These are phyloP conservation scores for Simalia tracyae DNA, from an alignment of 2,797 vertebrate genomes.

Conservation along the genomic window DNA sequence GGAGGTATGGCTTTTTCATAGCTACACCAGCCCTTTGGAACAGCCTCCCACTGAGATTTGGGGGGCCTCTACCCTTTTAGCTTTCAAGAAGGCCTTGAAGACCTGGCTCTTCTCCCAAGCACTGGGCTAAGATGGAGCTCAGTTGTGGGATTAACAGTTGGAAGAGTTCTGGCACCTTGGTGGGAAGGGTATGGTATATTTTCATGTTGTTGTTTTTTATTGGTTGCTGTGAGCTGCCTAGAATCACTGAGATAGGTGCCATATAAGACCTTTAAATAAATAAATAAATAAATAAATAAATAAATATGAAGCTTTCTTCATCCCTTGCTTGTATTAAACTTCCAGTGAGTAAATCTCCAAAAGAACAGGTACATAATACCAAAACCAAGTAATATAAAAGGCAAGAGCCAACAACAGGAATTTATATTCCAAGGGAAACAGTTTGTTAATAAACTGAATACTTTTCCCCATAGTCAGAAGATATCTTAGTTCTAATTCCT, in stretches of 20 bases:
- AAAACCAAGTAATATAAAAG: neutral
- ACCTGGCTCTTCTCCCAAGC: neutral
- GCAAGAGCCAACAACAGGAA: neutral
- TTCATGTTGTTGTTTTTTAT: neutral
- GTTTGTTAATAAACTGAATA: neutral
- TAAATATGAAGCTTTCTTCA: neutral
- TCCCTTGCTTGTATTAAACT: neutral
- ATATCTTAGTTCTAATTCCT: neutral
- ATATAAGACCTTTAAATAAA: neutral
- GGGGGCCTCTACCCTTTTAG: neutral
- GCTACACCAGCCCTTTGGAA: neutral
- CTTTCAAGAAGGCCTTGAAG: neutral
- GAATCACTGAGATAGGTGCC: neutral
- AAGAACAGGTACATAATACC: neutral
- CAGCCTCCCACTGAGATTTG: neutral
- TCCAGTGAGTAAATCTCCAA: neutral
- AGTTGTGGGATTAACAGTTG: neutral
- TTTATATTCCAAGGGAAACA: neutral
- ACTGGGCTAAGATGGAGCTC: neutral
- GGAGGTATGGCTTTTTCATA: neutral
- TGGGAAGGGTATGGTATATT: neutral
- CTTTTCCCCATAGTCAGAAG: neutral
- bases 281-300: neutral
- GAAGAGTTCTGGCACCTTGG: neutral
- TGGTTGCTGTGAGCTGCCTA: neutral